Evolutionary conservation across 2,797 vertebrate species (phyloP).

Genomic region (Pitangus sulphuratus): DNA sequence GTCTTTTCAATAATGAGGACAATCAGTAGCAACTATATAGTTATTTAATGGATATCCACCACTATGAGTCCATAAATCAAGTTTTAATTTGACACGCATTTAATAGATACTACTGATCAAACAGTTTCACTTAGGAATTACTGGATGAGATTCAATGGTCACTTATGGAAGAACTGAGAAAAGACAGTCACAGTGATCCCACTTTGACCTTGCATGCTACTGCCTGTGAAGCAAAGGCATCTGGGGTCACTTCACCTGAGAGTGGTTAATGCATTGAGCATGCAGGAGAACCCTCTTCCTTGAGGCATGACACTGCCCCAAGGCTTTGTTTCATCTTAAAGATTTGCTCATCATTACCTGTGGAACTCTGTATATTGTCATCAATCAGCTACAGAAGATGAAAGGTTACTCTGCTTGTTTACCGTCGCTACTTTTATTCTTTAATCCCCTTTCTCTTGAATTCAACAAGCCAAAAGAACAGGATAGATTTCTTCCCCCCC

Average conservation of each 20-base stretch:
- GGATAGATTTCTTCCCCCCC: neutral
- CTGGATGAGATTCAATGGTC: neutral
- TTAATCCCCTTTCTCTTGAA: neutral
- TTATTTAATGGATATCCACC: neutral
- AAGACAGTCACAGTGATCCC: neutral
- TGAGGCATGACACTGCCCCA: neutral
- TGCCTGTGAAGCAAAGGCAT: constrained; percentile 24
- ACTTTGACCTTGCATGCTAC: neutral
- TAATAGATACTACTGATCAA: neutral
- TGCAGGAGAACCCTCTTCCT: neutral
- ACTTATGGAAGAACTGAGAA: neutral
- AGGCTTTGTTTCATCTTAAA: neutral
- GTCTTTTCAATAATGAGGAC: neutral
- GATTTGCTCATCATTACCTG: neutral
- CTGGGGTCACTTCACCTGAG: neutral
- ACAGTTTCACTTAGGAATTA: neutral
- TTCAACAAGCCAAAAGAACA: neutral
- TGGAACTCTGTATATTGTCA: neutral
- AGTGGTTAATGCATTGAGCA: neutral
- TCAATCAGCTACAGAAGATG: neutral
- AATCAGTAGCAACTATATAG: neutral
- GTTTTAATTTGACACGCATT: neutral
- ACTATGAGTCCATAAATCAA: neutral
- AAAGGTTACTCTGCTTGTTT: neutral
- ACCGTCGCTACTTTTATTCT: neutral